phyloP scores from a whole-genome alignment of 2,888 invertebrate species.

The Trachelus stipa region DNA sequence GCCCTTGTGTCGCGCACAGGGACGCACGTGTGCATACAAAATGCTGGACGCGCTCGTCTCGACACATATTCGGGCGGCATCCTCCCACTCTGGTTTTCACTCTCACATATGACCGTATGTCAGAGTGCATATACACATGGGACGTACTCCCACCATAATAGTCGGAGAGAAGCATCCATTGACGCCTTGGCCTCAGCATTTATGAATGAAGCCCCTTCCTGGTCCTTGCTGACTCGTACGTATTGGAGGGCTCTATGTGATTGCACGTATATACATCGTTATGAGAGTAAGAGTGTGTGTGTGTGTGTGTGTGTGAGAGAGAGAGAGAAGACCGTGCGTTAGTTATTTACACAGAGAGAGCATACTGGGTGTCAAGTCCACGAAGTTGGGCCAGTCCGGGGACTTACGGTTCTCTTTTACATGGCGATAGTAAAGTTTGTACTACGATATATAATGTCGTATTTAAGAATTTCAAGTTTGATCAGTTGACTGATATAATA shows the following conservation, averaged over 20 bases:
- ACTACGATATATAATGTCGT: neutral
- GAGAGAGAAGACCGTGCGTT: neutral
- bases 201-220: conserved; percentile 58
- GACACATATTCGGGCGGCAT: neutral
- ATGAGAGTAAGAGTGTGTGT: neutral
- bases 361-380: neutral
- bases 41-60: neutral
- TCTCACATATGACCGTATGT: neutral
- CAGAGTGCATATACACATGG: neutral
- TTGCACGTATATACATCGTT: neutral
- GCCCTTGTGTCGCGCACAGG: neutral
- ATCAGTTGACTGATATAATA: neutral
- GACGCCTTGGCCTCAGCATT: conserved; percentile 58
- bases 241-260: neutral
- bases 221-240: neutral
- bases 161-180: conserved; percentile 52
- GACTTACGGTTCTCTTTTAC: neutral
- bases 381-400: neutral
- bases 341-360: neutral
- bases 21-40: neutral
- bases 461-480: neutral
- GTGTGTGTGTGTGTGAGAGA: too few species aligned
- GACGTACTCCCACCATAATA: neutral
- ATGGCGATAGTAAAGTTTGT: neutral
- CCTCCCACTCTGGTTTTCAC: neutral